Base-by-base conservation (phyloP, 2,797 vertebrate species). In the Champsocephalus esox region DNA sequence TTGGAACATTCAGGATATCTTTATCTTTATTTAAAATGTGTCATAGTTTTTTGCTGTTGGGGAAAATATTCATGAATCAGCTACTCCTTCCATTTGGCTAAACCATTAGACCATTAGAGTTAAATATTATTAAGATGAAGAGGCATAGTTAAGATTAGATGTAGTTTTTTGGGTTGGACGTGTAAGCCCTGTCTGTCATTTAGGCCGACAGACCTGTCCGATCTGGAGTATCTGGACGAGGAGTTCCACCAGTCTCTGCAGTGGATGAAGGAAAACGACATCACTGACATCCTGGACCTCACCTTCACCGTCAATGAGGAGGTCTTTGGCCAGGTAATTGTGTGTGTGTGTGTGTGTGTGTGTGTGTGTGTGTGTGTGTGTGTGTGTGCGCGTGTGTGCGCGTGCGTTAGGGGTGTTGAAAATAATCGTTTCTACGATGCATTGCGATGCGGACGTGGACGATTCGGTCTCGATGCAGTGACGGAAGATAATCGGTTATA, bases 231-330 rank as follows among this genome's bases (percentile, higher is more conserved):
- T 79, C 92, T 99, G 88, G 98, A 99, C 71, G 98, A 99, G 89
- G 98, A 99, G 89, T 99, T 99, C 88, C 98, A 99, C 85, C 98
- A 98, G 82, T 99, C 98, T 64, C 93, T 99, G 85, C 98, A 99
- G 79, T 99, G 98, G 98, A 98, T 99, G 97, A 99, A 99, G 80
- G 98, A 99, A 88, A 99, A 99, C 28, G 96, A 97, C 87, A 99
- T 99, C 89, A 99, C 98, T 1, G 96, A 99, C 83, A 97, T 99
- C 82, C 92, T 99, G 58, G 98, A 99, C 86, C 95, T 99, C 77
- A 99, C 97, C 62, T 99, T 99, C 89, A 99, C 97, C 0, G 98
- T 99, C 74, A 99, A 99, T 0, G 98, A 99, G 90, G 98, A 99
- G 89, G 98, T 99, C 77, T 99, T 99, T 91, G 98, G 98, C 84